Percentiles rank a stretch among this genome's conserved stretches.
phyloP scores from a whole-genome alignment of 2,797 vertebrate species.

The Oreochromis grahami region DNA sequence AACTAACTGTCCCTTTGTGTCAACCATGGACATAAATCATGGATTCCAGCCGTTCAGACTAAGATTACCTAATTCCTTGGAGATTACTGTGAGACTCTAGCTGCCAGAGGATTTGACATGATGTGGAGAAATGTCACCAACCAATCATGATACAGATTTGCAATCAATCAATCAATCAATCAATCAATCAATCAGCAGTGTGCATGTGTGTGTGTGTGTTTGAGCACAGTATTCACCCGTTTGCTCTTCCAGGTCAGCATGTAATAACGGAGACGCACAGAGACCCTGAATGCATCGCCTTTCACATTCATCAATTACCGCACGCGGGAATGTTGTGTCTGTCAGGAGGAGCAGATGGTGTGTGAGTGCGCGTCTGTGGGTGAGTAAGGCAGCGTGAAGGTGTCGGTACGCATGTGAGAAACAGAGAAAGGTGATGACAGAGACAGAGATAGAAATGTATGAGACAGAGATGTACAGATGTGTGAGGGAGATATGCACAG shows the following conservation, averaged over 20 bases:
- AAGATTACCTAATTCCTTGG: slow-evolving; percentile 64
- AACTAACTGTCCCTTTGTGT: neutral
- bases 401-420: slow-evolving; percentile 15
- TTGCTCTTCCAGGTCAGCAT: slow-evolving; percentile 8
- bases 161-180: slow-evolving; percentile 74
- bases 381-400: slow-evolving; percentile 6
- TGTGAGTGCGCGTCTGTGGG: neutral
- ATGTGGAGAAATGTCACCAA: slow-evolving; percentile 68
- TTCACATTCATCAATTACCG: slow-evolving; percentile 67
- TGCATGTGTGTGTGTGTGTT: neutral
- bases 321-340: slow-evolving; percentile 45
- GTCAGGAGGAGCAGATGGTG: slow-evolving; percentile 56
- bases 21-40: neutral
- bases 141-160: slow-evolving; percentile 60
- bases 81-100: slow-evolving; percentile 47
- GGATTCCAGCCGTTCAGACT: slow-evolving; percentile 27
- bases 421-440: slow-evolving; percentile 41
- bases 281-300: slow-evolving; percentile 59
- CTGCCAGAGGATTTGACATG: slow-evolving; percentile 56
- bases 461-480: slow-evolving; percentile 55
- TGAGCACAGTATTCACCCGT: neutral
- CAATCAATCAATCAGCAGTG: slow-evolving; percentile 64
- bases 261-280: slow-evolving; percentile 17
- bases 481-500: slow-evolving; percentile 48
- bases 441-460: slow-evolving; percentile 37